Percentiles rank a stretch among this genome's conserved stretches.
phyloP scores from a whole-genome alignment of 2,113 vertebrate species.

The Baryphthengus martii region DNA sequence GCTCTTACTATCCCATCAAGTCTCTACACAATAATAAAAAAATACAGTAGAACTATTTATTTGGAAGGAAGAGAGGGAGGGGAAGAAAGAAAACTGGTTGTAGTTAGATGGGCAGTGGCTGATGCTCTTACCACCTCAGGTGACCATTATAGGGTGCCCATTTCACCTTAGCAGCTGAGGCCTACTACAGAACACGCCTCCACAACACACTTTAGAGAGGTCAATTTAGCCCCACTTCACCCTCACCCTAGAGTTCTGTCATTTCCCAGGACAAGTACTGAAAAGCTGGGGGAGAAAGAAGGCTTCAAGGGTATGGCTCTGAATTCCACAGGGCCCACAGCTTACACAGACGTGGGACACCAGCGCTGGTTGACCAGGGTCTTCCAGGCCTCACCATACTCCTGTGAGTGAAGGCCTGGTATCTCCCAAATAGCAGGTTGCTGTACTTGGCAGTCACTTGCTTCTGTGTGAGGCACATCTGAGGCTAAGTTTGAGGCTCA shows the following conservation, averaged over 20 bases:
- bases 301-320: background rate
- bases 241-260: background rate
- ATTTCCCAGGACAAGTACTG: background rate
- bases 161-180: background rate
- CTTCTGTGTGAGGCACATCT: fast-evolving
- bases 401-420: background rate
- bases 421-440: background rate
- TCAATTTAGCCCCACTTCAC: background rate
- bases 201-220: background rate
- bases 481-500: background rate
- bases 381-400: background rate
- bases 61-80: background rate
- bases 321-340: background rate
- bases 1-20: background rate
- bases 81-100: background rate
- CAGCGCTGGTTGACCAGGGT: background rate
- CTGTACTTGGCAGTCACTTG: background rate
- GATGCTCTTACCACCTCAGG: background rate
- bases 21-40: background rate
- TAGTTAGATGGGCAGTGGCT: background rate
- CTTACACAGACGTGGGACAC: background rate
- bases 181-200: background rate
- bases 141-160: background rate
- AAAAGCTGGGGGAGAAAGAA: background rate
- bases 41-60: background rate